Conservation (phyloP, 2,113 vertebrate species). For the Erythrolamprus reginae region DNA sequence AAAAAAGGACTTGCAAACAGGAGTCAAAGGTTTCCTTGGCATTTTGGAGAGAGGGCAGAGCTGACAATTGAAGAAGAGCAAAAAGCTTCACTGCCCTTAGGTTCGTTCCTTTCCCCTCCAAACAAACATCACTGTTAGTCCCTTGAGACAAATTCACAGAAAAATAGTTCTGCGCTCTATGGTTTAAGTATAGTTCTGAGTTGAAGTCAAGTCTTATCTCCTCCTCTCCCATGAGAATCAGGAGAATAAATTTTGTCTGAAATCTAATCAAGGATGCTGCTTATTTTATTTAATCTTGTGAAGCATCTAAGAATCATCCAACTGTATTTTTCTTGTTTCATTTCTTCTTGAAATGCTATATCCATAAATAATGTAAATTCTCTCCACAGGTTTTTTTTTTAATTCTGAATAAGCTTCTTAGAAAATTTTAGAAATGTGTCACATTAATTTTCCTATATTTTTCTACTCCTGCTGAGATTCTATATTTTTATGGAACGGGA, state of each 20-base stretch:
- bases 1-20: background rate
- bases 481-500: background rate
- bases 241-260: background rate
- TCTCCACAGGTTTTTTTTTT: background rate
- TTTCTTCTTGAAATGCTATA: background rate
- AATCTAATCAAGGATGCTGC: background rate
- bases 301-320: background rate
- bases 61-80: background rate
- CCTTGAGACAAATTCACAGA: background rate
- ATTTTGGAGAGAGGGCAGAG: background rate
- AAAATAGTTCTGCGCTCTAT: background rate
- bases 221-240: background rate
- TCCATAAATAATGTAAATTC: background rate
- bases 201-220: background rate
- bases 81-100: background rate
- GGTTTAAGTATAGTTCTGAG: background rate
- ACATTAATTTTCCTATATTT: background rate
- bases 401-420: background rate
- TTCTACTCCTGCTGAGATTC: background rate
- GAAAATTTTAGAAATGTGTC: background rate
- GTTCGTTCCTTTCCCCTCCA: background rate
- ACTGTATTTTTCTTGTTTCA: background rate
- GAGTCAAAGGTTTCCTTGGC: constrained; percentile 27
- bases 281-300: background rate
- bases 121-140: background rate